A percentile compares a stretch with the other conserved stretches of the same genome.
Evolutionary conservation across 2,888 invertebrate genomes (phyloP).

Genomic region (Caenorhabditis drosophilae): DNA sequence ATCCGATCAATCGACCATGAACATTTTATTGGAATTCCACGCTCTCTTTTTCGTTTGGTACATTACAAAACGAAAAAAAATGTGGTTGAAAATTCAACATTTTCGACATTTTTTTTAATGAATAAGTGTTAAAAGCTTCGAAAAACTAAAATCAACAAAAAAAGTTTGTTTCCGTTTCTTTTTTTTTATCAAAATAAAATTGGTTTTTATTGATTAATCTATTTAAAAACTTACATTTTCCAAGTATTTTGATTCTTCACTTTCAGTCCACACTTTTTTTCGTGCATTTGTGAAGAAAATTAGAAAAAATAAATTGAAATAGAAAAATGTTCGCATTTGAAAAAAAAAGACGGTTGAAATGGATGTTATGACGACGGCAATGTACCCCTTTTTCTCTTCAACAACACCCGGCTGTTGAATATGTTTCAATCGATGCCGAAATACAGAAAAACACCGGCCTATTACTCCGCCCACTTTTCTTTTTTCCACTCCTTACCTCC

Average conservation of each 20-base stretch:
- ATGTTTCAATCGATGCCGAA: neutral
- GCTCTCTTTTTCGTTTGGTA: too few relatives aligned
- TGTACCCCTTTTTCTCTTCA: neutral
- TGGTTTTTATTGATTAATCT: neutral
- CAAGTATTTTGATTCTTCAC: constrained; percentile 23
- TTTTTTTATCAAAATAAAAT: neutral
- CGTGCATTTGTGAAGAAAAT: too few relatives aligned
- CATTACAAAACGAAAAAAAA: neutral
- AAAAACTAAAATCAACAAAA: neutral
- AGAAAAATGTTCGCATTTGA: neutral
- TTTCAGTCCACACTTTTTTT: constrained; percentile 16
- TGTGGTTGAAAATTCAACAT: too few relatives aligned
- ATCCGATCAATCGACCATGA: too few relatives aligned
- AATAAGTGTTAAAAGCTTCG: neutral
- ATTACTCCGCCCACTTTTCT: too few relatives aligned
- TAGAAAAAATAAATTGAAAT: neutral
- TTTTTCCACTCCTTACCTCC: too few relatives aligned
- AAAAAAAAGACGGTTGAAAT: neutral
- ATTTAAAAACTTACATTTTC: constrained; percentile 14
- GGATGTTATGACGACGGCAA: neutral
- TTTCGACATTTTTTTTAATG: neutral
- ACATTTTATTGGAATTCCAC: too few relatives aligned
- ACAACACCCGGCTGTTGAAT: neutral
- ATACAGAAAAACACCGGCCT: neutral
- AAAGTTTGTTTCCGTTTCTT: neutral